A percentile compares a stretch with the other conserved stretches of the same genome.
These are phyloP conservation scores for Sinocyclocheilus maitianheensis DNA, from an alignment of 2,113 vertebrate genomes.

Conservation along the genomic window DNA sequence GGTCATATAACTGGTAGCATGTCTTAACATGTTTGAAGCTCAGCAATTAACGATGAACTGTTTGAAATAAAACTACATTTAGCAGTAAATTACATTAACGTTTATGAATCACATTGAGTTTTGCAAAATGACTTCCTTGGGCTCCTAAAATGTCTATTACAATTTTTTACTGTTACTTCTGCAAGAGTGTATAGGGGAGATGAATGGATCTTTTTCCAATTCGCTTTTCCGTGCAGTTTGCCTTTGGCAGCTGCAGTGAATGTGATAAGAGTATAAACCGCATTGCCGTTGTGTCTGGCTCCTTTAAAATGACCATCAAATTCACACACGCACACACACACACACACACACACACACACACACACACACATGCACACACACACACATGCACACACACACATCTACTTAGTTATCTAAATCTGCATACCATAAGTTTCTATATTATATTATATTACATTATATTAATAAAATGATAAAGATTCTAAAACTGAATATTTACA, in stretches of 20 bases:
- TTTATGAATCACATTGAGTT: neutral
- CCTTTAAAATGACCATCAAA: slow-evolving; percentile 45
- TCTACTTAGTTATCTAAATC: neutral
- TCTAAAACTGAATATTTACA: neutral
- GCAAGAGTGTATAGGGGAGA: slow-evolving; percentile 53
- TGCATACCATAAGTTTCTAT: neutral
- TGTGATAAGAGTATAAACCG: slow-evolving; percentile 66
- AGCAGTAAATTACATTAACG: neutral
- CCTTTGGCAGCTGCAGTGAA: slow-evolving; percentile 66
- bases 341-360: slow-evolving; percentile 42
- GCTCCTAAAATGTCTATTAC: slow-evolving; percentile 29
- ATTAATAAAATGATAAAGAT: neutral
- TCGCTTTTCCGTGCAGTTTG: slow-evolving; percentile 53
- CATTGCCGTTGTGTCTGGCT: slow-evolving; percentile 34
- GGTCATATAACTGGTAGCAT: neutral
- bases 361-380: slow-evolving; percentile 20
- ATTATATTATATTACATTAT: neutral
- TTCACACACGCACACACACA: slow-evolving; percentile 42
- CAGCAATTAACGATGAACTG: slow-evolving; percentile 54
- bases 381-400: slow-evolving; percentile 31
- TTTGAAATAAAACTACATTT: neutral
- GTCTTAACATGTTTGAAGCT: slow-evolving; percentile 26
- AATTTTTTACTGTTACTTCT: slow-evolving; percentile 41
- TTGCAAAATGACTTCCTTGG: slow-evolving; percentile 7
- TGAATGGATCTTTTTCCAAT: slow-evolving; percentile 27